Conservation (phyloP, 2,888 invertebrate species). For the Cosmopolites sordidus region DNA sequence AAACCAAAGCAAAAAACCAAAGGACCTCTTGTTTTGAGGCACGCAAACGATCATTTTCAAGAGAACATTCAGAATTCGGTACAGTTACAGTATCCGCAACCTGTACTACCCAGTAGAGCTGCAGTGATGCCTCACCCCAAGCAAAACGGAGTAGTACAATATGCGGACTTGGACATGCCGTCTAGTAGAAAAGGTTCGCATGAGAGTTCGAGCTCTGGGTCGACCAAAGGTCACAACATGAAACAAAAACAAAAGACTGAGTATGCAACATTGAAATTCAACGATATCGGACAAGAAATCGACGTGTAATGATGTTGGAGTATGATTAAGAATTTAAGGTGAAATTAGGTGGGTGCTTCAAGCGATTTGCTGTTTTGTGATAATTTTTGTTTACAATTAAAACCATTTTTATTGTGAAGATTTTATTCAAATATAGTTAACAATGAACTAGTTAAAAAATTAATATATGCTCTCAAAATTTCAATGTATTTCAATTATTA, state of each 20-base stretch:
- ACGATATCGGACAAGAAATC: constrained; percentile 64
- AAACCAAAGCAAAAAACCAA: constrained; percentile 43
- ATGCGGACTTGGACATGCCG: constrained; percentile 51
- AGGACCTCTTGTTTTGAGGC: constrained; percentile 44
- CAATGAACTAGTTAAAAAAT: too few relatives aligned
- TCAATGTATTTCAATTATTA: too few relatives aligned
- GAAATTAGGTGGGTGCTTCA: constrained; percentile 10
- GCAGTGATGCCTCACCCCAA: constrained; percentile 22
- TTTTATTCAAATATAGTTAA: too few relatives aligned
- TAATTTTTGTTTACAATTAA: too few relatives aligned
- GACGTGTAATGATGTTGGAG: constrained; percentile 55
- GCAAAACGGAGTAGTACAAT: constrained; percentile 47
- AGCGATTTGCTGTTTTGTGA: neutral
- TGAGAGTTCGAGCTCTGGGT: constrained; percentile 26
- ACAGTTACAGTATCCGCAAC: constrained; percentile 48
- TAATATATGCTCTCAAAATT: too few relatives aligned
- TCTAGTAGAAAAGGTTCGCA: constrained; percentile 34
- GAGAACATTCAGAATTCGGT: constrained; percentile 45
- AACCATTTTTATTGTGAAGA: too few relatives aligned
- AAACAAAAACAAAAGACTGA: constrained; percentile 53
- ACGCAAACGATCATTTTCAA: constrained; percentile 43
- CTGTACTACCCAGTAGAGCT: constrained; percentile 30
- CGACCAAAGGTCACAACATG: constrained; percentile 36
- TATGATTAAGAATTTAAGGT: constrained; percentile 10
- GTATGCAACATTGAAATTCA: constrained; percentile 63